Evolutionary conservation across 2,888 invertebrate genomes (phyloP).

Genomic region (Thecocarcelia acutangulata): DNA sequence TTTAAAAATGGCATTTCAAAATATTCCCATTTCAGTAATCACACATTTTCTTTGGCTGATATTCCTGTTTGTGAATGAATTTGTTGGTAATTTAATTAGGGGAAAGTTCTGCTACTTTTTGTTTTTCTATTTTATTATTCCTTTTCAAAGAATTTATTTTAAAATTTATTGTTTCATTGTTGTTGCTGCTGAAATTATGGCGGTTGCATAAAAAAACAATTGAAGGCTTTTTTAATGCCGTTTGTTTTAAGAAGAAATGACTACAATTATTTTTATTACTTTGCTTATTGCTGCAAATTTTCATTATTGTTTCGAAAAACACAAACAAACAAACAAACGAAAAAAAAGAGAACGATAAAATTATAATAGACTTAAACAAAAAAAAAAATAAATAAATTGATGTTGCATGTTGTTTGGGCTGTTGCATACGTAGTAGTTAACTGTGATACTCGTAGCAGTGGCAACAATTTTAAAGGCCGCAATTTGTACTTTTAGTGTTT

Average conservation of each 20-base stretch:
- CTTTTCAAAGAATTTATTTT: not conserved
- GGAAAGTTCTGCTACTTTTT: too few species aligned
- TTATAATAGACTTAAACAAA: slow-evolving; percentile 37
- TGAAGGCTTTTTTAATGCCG: not conserved
- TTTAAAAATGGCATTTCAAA: too few species aligned
- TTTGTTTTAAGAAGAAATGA: slow-evolving; percentile 18
- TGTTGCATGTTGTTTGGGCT: slow-evolving; percentile 27
- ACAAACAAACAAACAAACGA: slow-evolving; percentile 3
- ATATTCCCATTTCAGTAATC: too few species aligned
- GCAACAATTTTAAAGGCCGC: slow-evolving; percentile 30
- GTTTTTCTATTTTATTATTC: too few species aligned
- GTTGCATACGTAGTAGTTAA: not conserved
- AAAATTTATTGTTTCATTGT: not conserved
- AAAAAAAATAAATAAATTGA: slow-evolving; percentile 13
- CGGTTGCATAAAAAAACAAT: not conserved
- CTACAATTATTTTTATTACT: slow-evolving; percentile 57
- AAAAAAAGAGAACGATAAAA: slow-evolving; percentile 27
- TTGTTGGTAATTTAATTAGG: too few species aligned
- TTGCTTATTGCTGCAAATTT: slow-evolving; percentile 58
- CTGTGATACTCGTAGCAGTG: slow-evolving; percentile 3
- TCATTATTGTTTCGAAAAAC: slow-evolving; percentile 27
- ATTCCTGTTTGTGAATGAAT: not conserved
- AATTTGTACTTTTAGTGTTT: slow-evolving; percentile 12
- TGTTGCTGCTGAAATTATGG: slow-evolving; percentile 3
- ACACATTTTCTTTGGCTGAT: not conserved